phyloP scores from a whole-genome alignment of 2,888 invertebrate species.

The Spisula solida region DNA sequence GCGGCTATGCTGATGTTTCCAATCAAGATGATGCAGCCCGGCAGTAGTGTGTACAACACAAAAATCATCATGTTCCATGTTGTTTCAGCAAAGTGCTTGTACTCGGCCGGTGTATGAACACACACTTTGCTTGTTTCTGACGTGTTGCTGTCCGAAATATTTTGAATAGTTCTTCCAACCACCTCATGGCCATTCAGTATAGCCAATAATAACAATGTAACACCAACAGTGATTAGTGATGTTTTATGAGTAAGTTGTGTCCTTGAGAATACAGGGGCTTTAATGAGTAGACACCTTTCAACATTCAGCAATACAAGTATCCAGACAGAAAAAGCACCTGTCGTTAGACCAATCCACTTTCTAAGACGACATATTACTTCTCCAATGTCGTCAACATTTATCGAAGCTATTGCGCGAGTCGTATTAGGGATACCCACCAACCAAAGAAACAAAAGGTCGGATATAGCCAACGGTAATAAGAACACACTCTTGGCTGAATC shows the following conservation, averaged over 20 bases:
- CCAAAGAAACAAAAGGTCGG: slow-evolving; percentile 41
- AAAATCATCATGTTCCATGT: slow-evolving; percentile 15
- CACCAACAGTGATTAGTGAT: slow-evolving; percentile 9
- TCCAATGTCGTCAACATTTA: slow-evolving; percentile 4
- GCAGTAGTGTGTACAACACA: not conserved
- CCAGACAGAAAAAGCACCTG: slow-evolving; percentile 39
- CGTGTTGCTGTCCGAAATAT: not conserved
- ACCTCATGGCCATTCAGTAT: slow-evolving; percentile 13
- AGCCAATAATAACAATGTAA: not conserved
- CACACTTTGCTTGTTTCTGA: not conserved
- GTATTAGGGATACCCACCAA: not conserved
- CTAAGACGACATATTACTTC: slow-evolving; percentile 20
- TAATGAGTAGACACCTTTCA: slow-evolving; percentile 37
- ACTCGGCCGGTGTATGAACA: not conserved
- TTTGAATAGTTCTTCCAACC: not conserved
- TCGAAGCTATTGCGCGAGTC: not conserved
- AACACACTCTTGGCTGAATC: slow-evolving; percentile 36
- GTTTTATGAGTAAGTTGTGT: slow-evolving; percentile 30
- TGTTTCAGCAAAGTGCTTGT: not conserved
- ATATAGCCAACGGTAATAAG: slow-evolving; percentile 37
- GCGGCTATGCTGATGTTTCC: slow-evolving; percentile 12
- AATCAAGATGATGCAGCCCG: not conserved
- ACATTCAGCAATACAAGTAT: slow-evolving; percentile 32
- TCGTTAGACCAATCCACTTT: slow-evolving; percentile 21
- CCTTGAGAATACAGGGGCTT: slow-evolving; percentile 31